These are phyloP conservation scores for Herpetotheres cachinnans DNA, from an alignment of 2,113 vertebrate genomes.

Conservation along the genomic window DNA sequence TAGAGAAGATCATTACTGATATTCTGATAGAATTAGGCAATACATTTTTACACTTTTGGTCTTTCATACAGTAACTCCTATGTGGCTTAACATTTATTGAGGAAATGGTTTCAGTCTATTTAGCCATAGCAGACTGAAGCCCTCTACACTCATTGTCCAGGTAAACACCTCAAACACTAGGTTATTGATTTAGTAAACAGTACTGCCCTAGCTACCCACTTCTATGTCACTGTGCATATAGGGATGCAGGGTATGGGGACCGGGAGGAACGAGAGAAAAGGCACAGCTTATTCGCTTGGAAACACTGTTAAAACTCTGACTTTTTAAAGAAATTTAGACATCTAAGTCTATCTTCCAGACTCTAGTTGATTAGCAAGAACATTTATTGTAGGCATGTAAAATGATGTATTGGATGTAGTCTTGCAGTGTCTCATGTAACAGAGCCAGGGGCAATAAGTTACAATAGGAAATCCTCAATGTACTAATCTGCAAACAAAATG, in stretches of 20 bases:
- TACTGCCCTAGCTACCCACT: background rate
- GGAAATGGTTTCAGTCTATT: background rate
- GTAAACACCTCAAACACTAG: background rate
- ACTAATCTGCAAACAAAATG: slow-evolving; percentile 27
- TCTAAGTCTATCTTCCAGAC: background rate
- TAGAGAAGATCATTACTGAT: background rate
- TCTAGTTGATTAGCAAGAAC: background rate
- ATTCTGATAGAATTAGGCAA: background rate
- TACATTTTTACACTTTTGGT: background rate
- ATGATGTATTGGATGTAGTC: background rate
- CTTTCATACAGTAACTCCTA: background rate
- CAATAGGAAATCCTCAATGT: background rate
- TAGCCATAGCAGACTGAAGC: background rate
- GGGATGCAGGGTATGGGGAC: background rate
- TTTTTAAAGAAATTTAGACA: background rate
- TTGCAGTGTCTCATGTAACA: background rate
- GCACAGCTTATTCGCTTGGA: background rate
- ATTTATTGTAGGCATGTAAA: background rate
- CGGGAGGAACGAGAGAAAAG: background rate
- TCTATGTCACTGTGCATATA: background rate
- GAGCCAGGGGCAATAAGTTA: background rate
- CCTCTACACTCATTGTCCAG: background rate
- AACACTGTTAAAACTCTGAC: background rate
- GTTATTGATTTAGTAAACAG: background rate
- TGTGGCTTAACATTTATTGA: background rate